Percentiles rank a stretch among this genome's conserved stretches.
These are phyloP conservation scores for Embiotoca jacksoni DNA, from an alignment of 2,113 vertebrate genomes.

Conservation along the genomic window DNA sequence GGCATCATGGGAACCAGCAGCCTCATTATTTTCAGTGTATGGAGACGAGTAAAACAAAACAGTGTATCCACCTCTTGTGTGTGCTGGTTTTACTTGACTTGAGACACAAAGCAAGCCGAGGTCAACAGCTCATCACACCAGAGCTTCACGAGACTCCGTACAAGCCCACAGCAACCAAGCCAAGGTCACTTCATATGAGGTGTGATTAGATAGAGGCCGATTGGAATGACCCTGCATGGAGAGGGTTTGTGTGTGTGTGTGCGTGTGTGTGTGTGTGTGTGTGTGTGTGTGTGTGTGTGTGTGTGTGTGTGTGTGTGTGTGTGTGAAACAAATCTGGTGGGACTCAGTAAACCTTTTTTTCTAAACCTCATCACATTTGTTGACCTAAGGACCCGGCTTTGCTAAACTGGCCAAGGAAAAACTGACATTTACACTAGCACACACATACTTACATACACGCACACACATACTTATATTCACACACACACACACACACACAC, in stretches of 20 bases:
- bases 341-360: slow-evolving; percentile 45
- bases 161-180: slow-evolving; percentile 8
- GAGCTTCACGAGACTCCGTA: slow-evolving; percentile 28
- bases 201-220: slow-evolving; percentile 34
- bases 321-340: slow-evolving; percentile 31
- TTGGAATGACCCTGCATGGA: slow-evolving; percentile 33
- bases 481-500: not conserved
- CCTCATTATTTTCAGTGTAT: slow-evolving; percentile 58
- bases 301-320: slow-evolving; percentile 3
- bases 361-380: slow-evolving; percentile 56
- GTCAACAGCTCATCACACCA: slow-evolving; percentile 46
- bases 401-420: slow-evolving; percentile 27
- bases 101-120: slow-evolving; percentile 27
- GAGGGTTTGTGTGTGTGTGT: not conserved
- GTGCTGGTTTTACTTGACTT: slow-evolving; percentile 16
- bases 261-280: slow-evolving; percentile 24
- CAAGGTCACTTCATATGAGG: slow-evolving; percentile 47
- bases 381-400: slow-evolving; percentile 47
- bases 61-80: slow-evolving; percentile 6
- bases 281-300: slow-evolving; percentile 6
- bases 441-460: not conserved
- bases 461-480: slow-evolving; percentile 11
- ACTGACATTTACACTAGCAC: slow-evolving; percentile 1
- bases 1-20: slow-evolving; percentile 52
- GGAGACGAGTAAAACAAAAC: slow-evolving; percentile 1